These are phyloP conservation scores for Amblyraja radiata DNA, from an alignment of 2,797 vertebrate genomes.

Conservation along the genomic window DNA sequence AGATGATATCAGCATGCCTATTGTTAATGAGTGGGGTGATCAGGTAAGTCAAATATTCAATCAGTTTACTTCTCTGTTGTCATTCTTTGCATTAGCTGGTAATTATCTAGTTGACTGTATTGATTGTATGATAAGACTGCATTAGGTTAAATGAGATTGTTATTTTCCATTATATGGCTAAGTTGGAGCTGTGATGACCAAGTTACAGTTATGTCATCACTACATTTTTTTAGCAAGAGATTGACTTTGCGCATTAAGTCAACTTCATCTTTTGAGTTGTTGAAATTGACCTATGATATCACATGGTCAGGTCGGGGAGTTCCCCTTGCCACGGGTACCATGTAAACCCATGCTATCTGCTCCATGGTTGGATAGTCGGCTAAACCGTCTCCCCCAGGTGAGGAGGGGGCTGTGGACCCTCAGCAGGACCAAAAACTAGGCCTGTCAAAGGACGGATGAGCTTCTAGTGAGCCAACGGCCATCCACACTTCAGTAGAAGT, in stretches of 20 bases:
- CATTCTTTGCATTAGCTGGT: neutral
- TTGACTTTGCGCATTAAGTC: neutral
- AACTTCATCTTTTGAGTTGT: neutral
- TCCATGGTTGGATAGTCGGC: too few species aligned
- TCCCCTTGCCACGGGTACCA: too few species aligned
- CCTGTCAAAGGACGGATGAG: too few species aligned
- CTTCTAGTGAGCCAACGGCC: too few species aligned
- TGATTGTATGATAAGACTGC: neutral
- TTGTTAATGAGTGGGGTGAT: constrained; percentile 95
- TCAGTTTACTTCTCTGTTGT: neutral
- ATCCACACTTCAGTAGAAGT: too few species aligned
- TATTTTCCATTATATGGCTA: neutral
- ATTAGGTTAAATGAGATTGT: neutral
- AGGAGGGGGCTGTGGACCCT: too few species aligned
- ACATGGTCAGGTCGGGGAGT: too few species aligned
- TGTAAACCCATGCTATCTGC: too few species aligned
- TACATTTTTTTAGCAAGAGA: neutral
- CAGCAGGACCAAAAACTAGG: too few species aligned
- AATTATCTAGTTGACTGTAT: neutral
- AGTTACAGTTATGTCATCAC: neutral
- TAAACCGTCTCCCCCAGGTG: too few species aligned
- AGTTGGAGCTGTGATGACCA: too few species aligned
- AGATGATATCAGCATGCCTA: constrained; percentile 94
- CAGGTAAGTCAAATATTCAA: constrained; percentile 66
- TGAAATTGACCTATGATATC: too few species aligned